Percentiles rank a stretch among this genome's conserved stretches.
These are phyloP conservation scores for Melanotaenia boesemani DNA, from an alignment of 2,797 vertebrate genomes.

Conservation along the genomic window DNA sequence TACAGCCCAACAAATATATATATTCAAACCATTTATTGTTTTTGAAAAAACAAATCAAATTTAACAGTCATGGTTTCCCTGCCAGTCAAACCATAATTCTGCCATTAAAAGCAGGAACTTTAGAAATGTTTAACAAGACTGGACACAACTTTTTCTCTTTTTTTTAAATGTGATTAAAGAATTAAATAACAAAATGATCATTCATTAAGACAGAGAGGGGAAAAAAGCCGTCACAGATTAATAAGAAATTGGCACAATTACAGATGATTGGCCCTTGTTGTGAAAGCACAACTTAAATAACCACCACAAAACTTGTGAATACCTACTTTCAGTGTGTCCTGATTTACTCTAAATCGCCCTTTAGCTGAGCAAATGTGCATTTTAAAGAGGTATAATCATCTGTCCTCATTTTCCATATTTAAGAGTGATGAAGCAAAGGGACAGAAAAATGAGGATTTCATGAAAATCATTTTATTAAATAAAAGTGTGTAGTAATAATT, in stretches of 20 bases:
- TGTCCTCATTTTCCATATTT: constrained; percentile 13
- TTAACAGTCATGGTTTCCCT: constrained; percentile 46
- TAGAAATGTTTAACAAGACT: constrained; percentile 22
- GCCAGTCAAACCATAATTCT: constrained; percentile 53
- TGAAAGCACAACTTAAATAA: constrained; percentile 12
- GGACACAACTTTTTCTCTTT: constrained; percentile 9
- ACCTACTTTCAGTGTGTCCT: neutral
- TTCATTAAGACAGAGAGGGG: constrained; percentile 22
- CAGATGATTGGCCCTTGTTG: constrained; percentile 36
- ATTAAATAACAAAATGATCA: constrained; percentile 47
- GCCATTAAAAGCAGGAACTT: constrained; percentile 25
- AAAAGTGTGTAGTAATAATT: constrained; percentile 31
- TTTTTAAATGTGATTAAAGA: constrained; percentile 32
- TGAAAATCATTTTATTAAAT: neutral
- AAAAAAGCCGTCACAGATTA: constrained; percentile 2
- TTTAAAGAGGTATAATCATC: constrained; percentile 15
- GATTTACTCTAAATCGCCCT: neutral
- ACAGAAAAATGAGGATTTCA: neutral
- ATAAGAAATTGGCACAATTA: constrained; percentile 62
- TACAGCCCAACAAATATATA: constrained; percentile 5
- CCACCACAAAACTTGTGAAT: neutral
- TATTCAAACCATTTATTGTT: constrained; percentile 73
- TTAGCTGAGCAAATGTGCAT: neutral
- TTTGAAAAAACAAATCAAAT: constrained; percentile 65
- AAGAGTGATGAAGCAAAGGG: constrained; percentile 22